Conservation (phyloP, 1,140 invertebrate species). For the Pemphigus obesinymphae region DNA sequence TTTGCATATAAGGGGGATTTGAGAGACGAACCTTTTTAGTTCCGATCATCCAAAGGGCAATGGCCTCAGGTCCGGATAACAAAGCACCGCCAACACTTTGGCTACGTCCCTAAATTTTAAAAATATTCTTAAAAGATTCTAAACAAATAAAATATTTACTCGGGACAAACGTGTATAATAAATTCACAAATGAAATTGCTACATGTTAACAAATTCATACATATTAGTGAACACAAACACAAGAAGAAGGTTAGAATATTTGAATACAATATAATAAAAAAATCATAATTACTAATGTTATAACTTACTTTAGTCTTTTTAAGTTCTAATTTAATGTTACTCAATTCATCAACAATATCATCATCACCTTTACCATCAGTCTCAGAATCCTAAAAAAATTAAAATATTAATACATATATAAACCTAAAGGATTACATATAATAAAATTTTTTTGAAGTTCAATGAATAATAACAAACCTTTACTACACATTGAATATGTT, state of each 20-base stretch:
- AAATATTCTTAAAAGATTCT: slow-evolving; percentile 28
- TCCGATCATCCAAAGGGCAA: slow-evolving; percentile 83
- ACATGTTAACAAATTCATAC: slow-evolving; percentile 14
- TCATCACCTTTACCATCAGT: background rate
- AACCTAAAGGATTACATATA: background rate
- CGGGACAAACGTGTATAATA: background rate
- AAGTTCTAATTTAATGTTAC: background rate
- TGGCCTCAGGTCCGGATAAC: slow-evolving; percentile 82
- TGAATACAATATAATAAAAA: background rate
- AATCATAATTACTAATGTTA: background rate
- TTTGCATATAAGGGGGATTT: slow-evolving; percentile 2
- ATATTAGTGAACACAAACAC: slow-evolving; percentile 28
- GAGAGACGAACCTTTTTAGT: slow-evolving; percentile 72
- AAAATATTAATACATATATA: background rate
- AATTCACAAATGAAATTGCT: background rate
- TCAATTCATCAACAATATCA: background rate
- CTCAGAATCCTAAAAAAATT: slow-evolving; percentile 3
- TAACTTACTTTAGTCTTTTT: slow-evolving; percentile 28
- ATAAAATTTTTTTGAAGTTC: background rate
- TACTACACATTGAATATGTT: background rate
- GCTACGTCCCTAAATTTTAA: slow-evolving; percentile 39
- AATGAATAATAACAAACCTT: background rate
- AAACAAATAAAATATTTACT: slow-evolving; percentile 18
- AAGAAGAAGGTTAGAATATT: background rate
- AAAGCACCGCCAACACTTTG: slow-evolving; percentile 52